Percentiles rank a stretch among this genome's conserved stretches.
Conservation (phyloP, 2,888 invertebrate genomes). For the Perithous albicinctus region DNA sequence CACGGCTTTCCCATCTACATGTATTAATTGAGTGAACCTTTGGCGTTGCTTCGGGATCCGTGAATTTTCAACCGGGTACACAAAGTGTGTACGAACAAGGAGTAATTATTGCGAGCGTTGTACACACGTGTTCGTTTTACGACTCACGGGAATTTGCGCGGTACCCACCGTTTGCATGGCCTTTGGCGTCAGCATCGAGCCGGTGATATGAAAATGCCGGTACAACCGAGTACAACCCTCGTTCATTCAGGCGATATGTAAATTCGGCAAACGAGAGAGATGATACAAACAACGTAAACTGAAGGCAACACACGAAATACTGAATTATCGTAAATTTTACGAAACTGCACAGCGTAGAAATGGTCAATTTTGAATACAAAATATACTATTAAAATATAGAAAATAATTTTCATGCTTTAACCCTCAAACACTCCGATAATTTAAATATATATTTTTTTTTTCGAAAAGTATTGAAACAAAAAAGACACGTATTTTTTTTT, state of each 20-base stretch:
- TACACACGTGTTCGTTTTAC: conserved; percentile 49
- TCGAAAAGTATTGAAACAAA: no score
- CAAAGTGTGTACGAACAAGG: conserved; percentile 22
- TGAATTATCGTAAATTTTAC: conserved; percentile 6
- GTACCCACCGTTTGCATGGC: conserved; percentile 10
- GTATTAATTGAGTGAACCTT: not conserved
- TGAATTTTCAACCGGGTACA: not conserved
- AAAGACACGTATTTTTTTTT: no score
- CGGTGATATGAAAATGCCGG: conserved; percentile 39
- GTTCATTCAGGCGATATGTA: conserved; percentile 22
- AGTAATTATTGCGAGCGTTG: conserved; percentile 24
- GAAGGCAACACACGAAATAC: not conserved
- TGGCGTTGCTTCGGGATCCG: conserved; percentile 2
- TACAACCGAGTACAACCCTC: conserved; percentile 19
- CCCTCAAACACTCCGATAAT: no score
- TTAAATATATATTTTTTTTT: no score
- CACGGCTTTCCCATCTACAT: not conserved
- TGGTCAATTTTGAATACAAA: no score
- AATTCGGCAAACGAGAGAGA: conserved; percentile 16
- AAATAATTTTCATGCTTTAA: no score
- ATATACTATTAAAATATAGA: no score
- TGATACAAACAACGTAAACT: not conserved
- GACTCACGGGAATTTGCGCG: conserved; percentile 14
- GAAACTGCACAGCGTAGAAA: not conserved
- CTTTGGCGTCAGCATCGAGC: conserved; percentile 15